Evolutionary conservation across 2,797 vertebrate genomes (phyloP), one percentile per base, ranked within the genome.

Genomic region (Falco columbarius): DNA sequence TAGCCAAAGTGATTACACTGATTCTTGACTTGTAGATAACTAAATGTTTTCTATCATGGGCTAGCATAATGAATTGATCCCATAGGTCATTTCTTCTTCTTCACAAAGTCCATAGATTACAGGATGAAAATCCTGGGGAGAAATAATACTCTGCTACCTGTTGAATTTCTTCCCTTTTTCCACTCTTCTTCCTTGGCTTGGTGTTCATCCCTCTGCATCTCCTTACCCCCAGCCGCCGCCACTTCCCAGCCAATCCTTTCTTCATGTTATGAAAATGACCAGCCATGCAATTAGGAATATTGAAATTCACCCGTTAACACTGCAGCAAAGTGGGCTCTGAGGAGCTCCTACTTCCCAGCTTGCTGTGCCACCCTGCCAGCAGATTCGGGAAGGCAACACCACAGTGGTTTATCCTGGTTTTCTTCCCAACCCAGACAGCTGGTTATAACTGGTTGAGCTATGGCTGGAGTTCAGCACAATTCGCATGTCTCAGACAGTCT

Each of bases 401-500:
- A 32, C 87, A 32, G 65, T 86, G 51, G 84, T 92, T 95, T 87
- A 59, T 79, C 91, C 94, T 95, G 94, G 89, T 81, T 87, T 75
- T 44, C 74, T 95, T 96, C 79, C 93, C 95, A 95, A 0, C 71
- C 89, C 81, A 59, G 89, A 62, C 95, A 95, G 87, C 91, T 91
- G 84, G 91, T 81, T 94, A 62, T 82, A 95, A 92, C 87, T 76
- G 91, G 91, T 47, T 93, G 76, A 91, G 90, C 2, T 3, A 65
- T 88, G 94, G 93, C 91, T 81, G 68, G 88, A 86, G 85, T 93
- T 91, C 91, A 95, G 88, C 87, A 80, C 87, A 59, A 91, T 77
- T 95, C 94, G 49, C 32, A 81, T 81, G 79, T 74, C 85, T 95
- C 93, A 94, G 91, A 89, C 95, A 85, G 91, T 71, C 89, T 94